Evolutionary conservation across 2,888 invertebrate species (phyloP).

Genomic region (Nomada ruficornis): DNA sequence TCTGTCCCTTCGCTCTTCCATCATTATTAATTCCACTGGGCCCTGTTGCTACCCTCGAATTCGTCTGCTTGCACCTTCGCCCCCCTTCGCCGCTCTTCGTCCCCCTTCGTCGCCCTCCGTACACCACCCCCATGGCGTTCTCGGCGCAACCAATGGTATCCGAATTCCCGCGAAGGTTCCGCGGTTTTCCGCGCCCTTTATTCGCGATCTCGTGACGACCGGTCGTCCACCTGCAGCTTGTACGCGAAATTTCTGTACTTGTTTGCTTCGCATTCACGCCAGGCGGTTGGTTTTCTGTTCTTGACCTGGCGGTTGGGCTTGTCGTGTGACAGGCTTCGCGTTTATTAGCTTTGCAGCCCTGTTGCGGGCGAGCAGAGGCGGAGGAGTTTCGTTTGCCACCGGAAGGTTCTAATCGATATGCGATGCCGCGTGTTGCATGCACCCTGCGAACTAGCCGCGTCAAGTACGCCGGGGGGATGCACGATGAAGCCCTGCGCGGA

Average conservation of each 20-base stretch:
- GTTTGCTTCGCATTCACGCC: background rate
- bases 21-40: conserved; percentile 78
- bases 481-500: conserved; percentile 71
- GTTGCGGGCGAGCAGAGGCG: conserved; percentile 3
- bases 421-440: conserved; percentile 54
- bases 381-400: conserved; percentile 3
- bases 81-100: background rate
- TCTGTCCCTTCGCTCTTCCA: conserved; percentile 74
- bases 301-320: background rate
- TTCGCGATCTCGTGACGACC: background rate
- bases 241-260: background rate
- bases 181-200: conserved; percentile 13
- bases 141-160: background rate
- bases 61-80: conserved; percentile 29
- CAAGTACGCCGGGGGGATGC: conserved; percentile 62
- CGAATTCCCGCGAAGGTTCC: conserved; percentile 16
- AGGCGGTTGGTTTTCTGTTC: too few relatives aligned
- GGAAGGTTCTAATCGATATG: conserved; percentile 57
- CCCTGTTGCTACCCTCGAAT: conserved; percentile 50
- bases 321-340: background rate
- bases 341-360: conserved; percentile 25
- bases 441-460: conserved; percentile 52
- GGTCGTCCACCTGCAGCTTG: background rate
- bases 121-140: background rate
- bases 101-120: background rate